Percentiles rank a stretch among this genome's conserved stretches.
These are phyloP conservation scores for Ectemnius continuus DNA, from an alignment of 2,888 invertebrate species.

Conservation along the genomic window DNA sequence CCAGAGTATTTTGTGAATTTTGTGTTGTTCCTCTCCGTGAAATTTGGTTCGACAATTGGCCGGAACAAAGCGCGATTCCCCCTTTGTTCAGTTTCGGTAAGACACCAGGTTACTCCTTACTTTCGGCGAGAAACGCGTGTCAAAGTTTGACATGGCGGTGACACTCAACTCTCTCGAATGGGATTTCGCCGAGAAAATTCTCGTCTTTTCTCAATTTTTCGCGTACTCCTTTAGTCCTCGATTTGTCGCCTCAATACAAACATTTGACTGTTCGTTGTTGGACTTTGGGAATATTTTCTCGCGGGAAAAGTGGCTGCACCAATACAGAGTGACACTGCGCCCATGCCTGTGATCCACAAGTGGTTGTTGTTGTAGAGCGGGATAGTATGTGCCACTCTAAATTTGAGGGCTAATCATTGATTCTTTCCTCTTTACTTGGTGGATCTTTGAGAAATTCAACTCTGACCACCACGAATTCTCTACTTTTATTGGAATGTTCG, in stretches of 20 bases:
- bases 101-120: conserved; percentile 58
- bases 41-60: conserved; percentile 32
- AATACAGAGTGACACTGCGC: conserved; percentile 32
- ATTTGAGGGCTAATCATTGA: conserved; percentile 16
- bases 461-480: neutral
- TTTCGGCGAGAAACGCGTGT: conserved; percentile 51
- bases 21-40: conserved; percentile 49
- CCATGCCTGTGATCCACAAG: conserved; percentile 68
- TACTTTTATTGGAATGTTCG: neutral
- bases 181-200: conserved; percentile 36
- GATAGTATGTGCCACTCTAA: conserved; percentile 28
- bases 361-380: conserved; percentile 72
- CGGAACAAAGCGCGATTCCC: conserved; percentile 30
- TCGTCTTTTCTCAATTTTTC: neutral
- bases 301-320: conserved; percentile 13
- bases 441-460: neutral
- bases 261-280: neutral
- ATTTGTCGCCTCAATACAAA: neutral
- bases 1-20: conserved; percentile 54
- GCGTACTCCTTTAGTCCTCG: neutral
- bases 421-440: neutral
- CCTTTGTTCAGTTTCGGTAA: conserved; percentile 57
- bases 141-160: conserved; percentile 68
- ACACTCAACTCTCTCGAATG: conserved; percentile 39
- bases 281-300: neutral